phyloP scores from a whole-genome alignment of 2,888 invertebrate species.

The Orthosia gothica region DNA sequence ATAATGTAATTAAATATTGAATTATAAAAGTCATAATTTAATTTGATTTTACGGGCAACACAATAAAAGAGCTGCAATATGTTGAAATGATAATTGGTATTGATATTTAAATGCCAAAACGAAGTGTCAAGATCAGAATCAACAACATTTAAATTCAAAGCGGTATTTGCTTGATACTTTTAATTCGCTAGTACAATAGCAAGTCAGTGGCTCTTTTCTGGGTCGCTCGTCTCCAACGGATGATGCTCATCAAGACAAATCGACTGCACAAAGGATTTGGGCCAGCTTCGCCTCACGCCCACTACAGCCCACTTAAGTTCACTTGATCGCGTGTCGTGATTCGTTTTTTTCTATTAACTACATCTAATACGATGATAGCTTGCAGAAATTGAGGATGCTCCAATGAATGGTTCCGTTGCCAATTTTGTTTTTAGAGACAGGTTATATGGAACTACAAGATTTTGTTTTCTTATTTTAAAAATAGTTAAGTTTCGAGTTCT shows the following conservation, averaged over 20 bases:
- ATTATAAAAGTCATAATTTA: slow-evolving; percentile 1
- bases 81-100: slow-evolving; percentile 3
- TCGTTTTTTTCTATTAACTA: slow-evolving; percentile 48
- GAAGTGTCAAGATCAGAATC: slow-evolving; percentile 30
- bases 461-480: not conserved
- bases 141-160: slow-evolving; percentile 19
- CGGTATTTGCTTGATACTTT: slow-evolving; percentile 45
- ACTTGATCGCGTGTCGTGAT: slow-evolving; percentile 63
- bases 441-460: not conserved
- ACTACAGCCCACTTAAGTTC: slow-evolving; percentile 69
- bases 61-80: slow-evolving; percentile 19
- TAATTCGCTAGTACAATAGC: slow-evolving; percentile 62
- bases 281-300: slow-evolving; percentile 76
- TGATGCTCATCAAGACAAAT: slow-evolving; percentile 75
- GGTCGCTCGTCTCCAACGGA: slow-evolving; percentile 75
- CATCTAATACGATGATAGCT: slow-evolving; percentile 54
- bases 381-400: slow-evolving; percentile 59
- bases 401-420: slow-evolving; percentile 45
- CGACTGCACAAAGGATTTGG: slow-evolving; percentile 78
- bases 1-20: slow-evolving; percentile 38
- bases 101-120: slow-evolving; percentile 43
- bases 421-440: slow-evolving; percentile 12
- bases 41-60: not conserved
- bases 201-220: slow-evolving; percentile 70
- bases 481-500: too few species aligned